phyloP scores from a whole-genome alignment of 2,113 vertebrate species.

The Puffinus mauretanicus region DNA sequence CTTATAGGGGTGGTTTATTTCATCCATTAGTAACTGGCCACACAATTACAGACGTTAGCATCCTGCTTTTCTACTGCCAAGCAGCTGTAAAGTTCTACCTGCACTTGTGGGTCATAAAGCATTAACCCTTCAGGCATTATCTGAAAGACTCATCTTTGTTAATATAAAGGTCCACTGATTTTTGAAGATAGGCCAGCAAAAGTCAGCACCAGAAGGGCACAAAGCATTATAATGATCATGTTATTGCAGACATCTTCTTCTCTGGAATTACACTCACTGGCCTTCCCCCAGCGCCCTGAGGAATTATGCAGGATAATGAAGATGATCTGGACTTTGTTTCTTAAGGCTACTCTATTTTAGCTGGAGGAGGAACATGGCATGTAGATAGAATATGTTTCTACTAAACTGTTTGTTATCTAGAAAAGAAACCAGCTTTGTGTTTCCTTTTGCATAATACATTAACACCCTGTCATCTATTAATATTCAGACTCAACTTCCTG shows the following conservation, averaged over 20 bases:
- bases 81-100: not conserved
- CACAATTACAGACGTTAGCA: not conserved
- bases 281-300: not conserved
- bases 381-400: not conserved
- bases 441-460: slow-evolving; percentile 14
- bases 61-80: not conserved
- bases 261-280: not conserved
- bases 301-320: not conserved
- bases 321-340: not conserved
- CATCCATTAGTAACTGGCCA: not conserved
- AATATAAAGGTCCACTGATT: not conserved
- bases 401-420: not conserved
- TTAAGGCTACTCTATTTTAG: not conserved
- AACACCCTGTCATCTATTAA: slow-evolving; percentile 17
- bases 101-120: not conserved
- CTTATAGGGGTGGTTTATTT: not conserved
- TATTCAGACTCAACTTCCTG: not conserved
- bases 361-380: not conserved
- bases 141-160: not conserved
- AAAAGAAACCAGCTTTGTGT: not conserved
- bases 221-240: not conserved
- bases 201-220: not conserved
- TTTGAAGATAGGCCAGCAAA: not conserved
- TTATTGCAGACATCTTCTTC: not conserved
- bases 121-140: not conserved